These are phyloP conservation scores for Perca flavescens DNA, from an alignment of 2,113 vertebrate species.

Conservation along the genomic window DNA sequence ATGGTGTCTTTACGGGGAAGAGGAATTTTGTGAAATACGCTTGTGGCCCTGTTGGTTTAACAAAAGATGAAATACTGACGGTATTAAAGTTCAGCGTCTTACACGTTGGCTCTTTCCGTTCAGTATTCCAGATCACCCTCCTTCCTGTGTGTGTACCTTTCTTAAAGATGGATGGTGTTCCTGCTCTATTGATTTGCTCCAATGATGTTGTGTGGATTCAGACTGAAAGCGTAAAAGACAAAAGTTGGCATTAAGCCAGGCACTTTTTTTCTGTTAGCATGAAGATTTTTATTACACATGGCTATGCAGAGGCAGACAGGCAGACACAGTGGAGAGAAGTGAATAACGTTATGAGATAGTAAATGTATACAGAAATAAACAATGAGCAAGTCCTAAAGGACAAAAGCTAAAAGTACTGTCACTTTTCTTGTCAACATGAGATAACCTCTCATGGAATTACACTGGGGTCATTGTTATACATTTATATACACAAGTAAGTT, in stretches of 20 bases:
- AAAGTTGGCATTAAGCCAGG: neutral
- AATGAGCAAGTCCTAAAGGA: neutral
- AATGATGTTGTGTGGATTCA: slow-evolving; percentile 20
- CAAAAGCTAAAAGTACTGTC: neutral
- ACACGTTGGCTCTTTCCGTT: slow-evolving; percentile 1
- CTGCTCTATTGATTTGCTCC: slow-evolving; percentile 35
- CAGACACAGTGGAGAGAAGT: neutral
- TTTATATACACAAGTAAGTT: neutral
- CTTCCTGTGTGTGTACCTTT: slow-evolving; percentile 16
- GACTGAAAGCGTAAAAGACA: slow-evolving; percentile 23
- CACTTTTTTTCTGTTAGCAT: neutral
- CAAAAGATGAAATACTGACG: neutral
- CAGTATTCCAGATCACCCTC: slow-evolving; percentile 7
- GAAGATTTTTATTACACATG: neutral
- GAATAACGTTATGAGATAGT: neutral
- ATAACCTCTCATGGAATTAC: slow-evolving; percentile 6
- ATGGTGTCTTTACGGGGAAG: neutral
- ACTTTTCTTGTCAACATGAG: slow-evolving; percentile 1
- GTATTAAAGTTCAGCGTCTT: neutral
- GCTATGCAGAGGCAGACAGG: neutral
- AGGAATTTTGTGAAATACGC: neutral
- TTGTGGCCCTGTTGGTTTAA: neutral
- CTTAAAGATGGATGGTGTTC: slow-evolving; percentile 48
- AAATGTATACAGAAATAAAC: too few relatives aligned
- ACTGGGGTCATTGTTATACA: neutral